phyloP scores from a whole-genome alignment of 1,140 invertebrate genomes.

The Argopecten irradians region DNA sequence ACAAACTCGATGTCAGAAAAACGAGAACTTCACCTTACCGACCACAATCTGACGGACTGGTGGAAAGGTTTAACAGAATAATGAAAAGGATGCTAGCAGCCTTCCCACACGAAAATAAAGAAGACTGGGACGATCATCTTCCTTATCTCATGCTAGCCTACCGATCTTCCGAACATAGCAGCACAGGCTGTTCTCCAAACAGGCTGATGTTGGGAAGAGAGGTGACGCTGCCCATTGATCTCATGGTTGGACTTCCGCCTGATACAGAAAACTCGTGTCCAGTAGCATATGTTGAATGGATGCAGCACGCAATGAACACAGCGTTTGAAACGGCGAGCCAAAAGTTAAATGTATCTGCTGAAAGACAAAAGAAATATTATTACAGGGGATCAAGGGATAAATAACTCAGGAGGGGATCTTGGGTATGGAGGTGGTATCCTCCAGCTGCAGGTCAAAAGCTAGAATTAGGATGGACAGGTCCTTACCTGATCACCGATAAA shows the following conservation, averaged over 20 bases:
- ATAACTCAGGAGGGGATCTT: conserved; percentile 33
- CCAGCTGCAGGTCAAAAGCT: conserved; percentile 42
- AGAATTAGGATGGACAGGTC: conserved; percentile 48
- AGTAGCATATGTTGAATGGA: conserved; percentile 36
- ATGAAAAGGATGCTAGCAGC: conserved; percentile 46
- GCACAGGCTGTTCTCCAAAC: conserved; percentile 47
- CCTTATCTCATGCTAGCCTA: conserved; percentile 47
- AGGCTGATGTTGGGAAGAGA: conserved; percentile 48
- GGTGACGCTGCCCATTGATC: conserved; percentile 40
- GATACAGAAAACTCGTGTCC: conserved; percentile 6
- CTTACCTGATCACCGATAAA: conserved; percentile 38
- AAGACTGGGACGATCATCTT: conserved; percentile 54
- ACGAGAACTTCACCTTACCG: conserved; percentile 54
- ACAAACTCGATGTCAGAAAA: conserved; percentile 50
- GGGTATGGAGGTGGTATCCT: conserved; percentile 55
- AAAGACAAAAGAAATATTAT: conserved; percentile 48
- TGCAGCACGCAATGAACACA: conserved; percentile 31
- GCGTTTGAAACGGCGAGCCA: conserved; percentile 3
- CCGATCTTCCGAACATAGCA: conserved; percentile 41
- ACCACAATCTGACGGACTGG: conserved; percentile 55
- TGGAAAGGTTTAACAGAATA: conserved; percentile 59
- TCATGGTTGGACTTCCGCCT: conserved; percentile 21
- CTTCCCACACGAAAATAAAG: conserved; percentile 37
- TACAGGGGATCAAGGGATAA: conserved; percentile 31
- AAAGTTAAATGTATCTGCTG: conserved; percentile 8